Percentiles rank a stretch among this genome's conserved stretches.
Evolutionary conservation across 2,888 invertebrate species (phyloP).

Genomic region (Villa cingulata): DNA sequence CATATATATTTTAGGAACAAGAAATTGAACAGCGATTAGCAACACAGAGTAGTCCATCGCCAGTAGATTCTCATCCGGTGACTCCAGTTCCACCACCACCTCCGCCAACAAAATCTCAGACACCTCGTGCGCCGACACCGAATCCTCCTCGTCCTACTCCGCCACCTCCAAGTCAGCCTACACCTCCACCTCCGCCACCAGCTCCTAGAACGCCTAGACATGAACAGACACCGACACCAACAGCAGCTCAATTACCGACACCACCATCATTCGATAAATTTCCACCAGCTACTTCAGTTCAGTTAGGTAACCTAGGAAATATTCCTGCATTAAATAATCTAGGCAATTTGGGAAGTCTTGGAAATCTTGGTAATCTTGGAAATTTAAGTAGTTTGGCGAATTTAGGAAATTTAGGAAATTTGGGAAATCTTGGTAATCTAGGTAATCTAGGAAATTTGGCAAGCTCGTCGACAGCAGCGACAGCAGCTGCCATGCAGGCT

Average conservation of each 20-base stretch:
- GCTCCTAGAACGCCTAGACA: conserved; percentile 16
- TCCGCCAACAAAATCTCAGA: conserved; percentile 42
- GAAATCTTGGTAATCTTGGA: conserved; percentile 23
- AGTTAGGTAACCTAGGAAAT: conserved; percentile 30
- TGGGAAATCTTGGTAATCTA: conserved; percentile 26
- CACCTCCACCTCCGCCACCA: conserved; percentile 26
- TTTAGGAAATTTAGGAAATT: conserved; percentile 29
- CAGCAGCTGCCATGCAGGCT: conserved; percentile 67
- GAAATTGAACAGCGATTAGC: conserved; percentile 89
- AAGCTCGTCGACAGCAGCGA: conserved; percentile 35
- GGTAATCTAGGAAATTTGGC: conserved; percentile 24
- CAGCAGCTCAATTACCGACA: conserved; percentile 22
- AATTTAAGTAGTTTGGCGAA: conserved; percentile 22
- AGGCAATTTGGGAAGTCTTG: conserved; percentile 28
- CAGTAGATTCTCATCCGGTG: conserved; percentile 35
- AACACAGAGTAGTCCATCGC: conserved; percentile 36
- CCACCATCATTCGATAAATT: conserved; percentile 31
- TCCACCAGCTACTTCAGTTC: conserved; percentile 38
- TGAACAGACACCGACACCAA: conserved; percentile 21
- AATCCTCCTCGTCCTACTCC: conserved; percentile 42
- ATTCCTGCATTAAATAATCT: conserved; percentile 30
- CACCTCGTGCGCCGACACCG: conserved; percentile 28
- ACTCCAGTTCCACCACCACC: conserved; percentile 27
- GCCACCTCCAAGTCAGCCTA: conserved; percentile 35
- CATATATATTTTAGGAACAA: conserved; percentile 50